Percentiles rank a stretch among this genome's conserved stretches.
Evolutionary conservation across 2,113 vertebrate species (phyloP).

Genomic region (Anolis sagrei): DNA sequence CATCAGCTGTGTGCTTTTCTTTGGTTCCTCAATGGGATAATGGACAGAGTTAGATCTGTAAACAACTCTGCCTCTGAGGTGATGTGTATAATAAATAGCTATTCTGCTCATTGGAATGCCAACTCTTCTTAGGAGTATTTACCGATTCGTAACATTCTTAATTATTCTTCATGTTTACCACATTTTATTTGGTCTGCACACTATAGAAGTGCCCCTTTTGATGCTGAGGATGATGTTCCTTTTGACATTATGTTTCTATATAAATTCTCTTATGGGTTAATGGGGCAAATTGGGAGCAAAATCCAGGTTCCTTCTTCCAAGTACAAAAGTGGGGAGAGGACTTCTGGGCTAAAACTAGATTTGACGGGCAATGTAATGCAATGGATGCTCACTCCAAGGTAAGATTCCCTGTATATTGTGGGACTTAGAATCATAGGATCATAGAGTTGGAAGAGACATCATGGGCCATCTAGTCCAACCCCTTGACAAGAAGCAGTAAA

Average conservation of each 20-base stretch:
- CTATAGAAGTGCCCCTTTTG: background rate
- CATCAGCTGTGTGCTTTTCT: background rate
- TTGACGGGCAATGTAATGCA: background rate
- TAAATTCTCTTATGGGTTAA: fast-evolving
- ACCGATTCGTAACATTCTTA: background rate
- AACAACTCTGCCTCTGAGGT: background rate
- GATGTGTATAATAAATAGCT: background rate
- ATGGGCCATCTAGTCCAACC: too few relatives aligned
- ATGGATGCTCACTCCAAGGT: background rate
- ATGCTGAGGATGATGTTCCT: background rate
- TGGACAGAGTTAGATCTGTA: background rate
- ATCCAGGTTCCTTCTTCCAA: background rate
- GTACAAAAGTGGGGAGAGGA: background rate
- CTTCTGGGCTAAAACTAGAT: background rate
- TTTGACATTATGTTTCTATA: background rate
- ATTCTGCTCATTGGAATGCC: background rate
- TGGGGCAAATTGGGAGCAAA: background rate
- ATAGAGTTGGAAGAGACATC: too few relatives aligned
- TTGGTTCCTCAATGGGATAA: background rate
- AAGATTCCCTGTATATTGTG: background rate
- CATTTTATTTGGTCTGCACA: background rate
- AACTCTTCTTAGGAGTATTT: background rate
- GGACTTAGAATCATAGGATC: too few relatives aligned
- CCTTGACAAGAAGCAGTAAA: too few relatives aligned
- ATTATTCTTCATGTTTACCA: background rate